A percentile compares a stretch with the other conserved stretches of the same genome.
Conservation (phyloP, 2,888 invertebrate genomes). For the Folsomia candida region DNA sequence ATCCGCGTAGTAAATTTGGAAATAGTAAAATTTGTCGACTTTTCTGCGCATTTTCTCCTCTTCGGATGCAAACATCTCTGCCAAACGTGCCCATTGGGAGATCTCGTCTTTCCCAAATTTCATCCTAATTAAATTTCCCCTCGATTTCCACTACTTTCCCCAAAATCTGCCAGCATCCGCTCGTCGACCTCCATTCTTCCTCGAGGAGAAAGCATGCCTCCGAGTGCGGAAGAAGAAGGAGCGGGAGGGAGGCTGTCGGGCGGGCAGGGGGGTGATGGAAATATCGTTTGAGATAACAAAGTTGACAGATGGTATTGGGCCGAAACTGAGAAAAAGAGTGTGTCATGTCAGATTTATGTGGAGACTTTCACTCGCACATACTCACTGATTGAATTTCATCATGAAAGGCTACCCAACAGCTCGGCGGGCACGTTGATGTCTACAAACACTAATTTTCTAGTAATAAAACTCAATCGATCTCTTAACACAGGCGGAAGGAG, state of each 20-base stretch:
- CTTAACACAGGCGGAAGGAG: no score
- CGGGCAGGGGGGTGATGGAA: neutral
- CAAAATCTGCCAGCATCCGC: no score
- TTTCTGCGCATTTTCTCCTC: no score
- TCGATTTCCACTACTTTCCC: no score
- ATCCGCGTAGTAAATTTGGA: no score
- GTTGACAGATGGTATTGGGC: neutral
- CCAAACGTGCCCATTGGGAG: no score
- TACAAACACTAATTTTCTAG: constrained; percentile 5
- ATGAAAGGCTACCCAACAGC: neutral
- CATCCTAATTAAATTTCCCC: no score
- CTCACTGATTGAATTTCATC: constrained; percentile 17
- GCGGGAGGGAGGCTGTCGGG: neutral
- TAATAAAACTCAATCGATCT: neutral
- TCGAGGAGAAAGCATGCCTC: neutral
- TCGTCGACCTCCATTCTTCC: no score
- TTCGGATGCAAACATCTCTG: no score
- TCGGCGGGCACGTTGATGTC: neutral
- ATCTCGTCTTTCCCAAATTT: no score
- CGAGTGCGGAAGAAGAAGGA: neutral
- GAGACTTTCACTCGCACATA: constrained; percentile 1
- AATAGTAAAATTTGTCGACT: no score
- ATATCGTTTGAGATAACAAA: constrained; percentile 6
- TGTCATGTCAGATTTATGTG: constrained; percentile 16
- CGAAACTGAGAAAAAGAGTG: constrained; percentile 5